Evolutionary conservation across 2,113 vertebrate genomes (phyloP).

Genomic region (Strigops habroptila): DNA sequence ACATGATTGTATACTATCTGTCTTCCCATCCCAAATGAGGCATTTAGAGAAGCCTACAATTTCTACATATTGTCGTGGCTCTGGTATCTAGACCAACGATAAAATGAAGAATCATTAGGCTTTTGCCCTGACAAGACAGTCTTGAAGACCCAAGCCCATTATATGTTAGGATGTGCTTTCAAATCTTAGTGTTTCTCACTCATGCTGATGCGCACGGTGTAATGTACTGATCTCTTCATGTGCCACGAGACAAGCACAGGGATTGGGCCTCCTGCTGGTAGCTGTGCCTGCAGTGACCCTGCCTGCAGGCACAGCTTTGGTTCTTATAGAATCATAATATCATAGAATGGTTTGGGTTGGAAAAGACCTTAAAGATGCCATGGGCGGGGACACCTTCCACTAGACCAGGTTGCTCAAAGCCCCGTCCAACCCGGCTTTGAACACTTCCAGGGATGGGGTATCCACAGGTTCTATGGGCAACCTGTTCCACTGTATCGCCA

Average conservation of each 20-base stretch:
- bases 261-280: not conserved
- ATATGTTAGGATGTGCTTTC: not conserved
- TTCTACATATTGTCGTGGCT: not conserved
- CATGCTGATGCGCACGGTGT: accelerated
- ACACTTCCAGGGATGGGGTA: not conserved
- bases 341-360: not conserved
- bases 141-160: not conserved
- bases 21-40: not conserved
- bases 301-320: not conserved
- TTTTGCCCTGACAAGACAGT: not conserved
- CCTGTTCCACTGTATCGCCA: not conserved
- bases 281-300: not conserved
- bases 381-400: not conserved
- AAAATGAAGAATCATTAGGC: not conserved
- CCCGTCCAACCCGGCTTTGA: not conserved
- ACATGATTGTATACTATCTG: not conserved
- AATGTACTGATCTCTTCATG: accelerated
- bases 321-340: not conserved
- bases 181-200: not conserved
- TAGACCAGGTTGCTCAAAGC: not conserved
- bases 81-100: not conserved
- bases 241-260: not conserved
- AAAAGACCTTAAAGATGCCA: not conserved
- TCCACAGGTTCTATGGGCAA: not conserved
- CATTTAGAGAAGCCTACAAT: not conserved